These are phyloP conservation scores for Chirona hameri DNA, from an alignment of 2,888 invertebrate species.

Conservation along the genomic window DNA sequence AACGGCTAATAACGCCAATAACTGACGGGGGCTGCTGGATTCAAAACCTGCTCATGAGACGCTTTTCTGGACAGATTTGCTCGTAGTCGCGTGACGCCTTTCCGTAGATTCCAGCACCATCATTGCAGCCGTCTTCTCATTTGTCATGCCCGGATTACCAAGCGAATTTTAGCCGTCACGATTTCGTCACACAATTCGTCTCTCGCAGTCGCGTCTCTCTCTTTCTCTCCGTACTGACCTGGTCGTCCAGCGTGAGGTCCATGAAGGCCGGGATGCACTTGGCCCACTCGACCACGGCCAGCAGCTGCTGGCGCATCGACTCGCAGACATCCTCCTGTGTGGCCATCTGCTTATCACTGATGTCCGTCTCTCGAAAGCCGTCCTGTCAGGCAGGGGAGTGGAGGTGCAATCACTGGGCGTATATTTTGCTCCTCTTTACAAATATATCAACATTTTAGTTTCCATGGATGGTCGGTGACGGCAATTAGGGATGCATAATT, in stretches of 20 bases:
- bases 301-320: constrained; percentile 94
- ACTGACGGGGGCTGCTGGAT: too few species aligned
- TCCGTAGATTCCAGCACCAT: too few species aligned
- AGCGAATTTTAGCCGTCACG: not conserved
- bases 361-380: constrained; percentile 60
- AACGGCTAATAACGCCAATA: too few species aligned
- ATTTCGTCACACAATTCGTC: not conserved
- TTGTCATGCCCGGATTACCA: not conserved
- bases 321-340: constrained; percentile 95
- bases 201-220: not conserved
- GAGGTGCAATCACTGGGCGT: not conserved
- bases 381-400: constrained; percentile 27
- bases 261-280: constrained; percentile 97
- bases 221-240: constrained; percentile 55
- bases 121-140: too few species aligned
- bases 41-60: too few species aligned
- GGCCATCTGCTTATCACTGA: constrained; percentile 80
- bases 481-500: too few species aligned
- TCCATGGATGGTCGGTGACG: too few species aligned
- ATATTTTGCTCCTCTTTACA: too few species aligned
- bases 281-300: constrained; percentile 96
- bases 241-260: constrained; percentile 90
- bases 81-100: too few species aligned
- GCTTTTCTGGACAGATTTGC: too few species aligned
- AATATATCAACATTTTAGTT: too few species aligned